Base-by-base conservation (phyloP, 2,888 invertebrate species). In the Cantharis rustica region DNA sequence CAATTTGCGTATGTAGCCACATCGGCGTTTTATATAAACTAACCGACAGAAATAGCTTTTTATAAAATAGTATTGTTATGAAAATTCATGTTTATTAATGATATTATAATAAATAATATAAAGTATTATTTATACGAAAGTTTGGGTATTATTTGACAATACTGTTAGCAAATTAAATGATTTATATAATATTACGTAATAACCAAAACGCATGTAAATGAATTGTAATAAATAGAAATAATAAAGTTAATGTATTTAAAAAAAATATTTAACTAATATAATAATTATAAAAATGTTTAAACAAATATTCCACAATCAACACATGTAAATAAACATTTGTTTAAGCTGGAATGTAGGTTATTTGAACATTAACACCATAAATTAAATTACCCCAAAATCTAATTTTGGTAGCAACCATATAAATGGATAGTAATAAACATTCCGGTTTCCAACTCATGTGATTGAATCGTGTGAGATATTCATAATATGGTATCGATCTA, bases 381-480 rank as follows among this genome's bases (percentile, higher is more conserved):
- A 73, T 73, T 73, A 73, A 68, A 73, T 73, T 73, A 68, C 73
- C 73, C 26, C 68, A 23, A 73, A 73, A 73, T 73, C 61, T 73
- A 73, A 73, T 73, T 73, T 73, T 26, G 73, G 73, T 69, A 62
- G 69, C 62, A 73, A 73, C 73, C 64, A 73, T 73, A 61, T 61
- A 73, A 73, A 73, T 73, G 68, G 73, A 62, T 62, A 27, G 73
- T 73, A 73, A 73, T 73, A 68, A 73, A 73, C 73, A 73, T 69
- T 73, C 73, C 73, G 61, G 68, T 69, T 73, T 73, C 68, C 68
- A 68, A 62, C 68, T 68, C 68, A 26, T 62, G 73, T 73, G 73
- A 73, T 73, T 73, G 73, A 73, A 73, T 73, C 68, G 61, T 68
- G 73, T 20, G 73, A 73, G 68, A 73, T 68, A 73, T 73, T 73